Evolutionary conservation across 1,140 invertebrate species (phyloP).

Genomic region (Cyphomyrmex costatus): DNA sequence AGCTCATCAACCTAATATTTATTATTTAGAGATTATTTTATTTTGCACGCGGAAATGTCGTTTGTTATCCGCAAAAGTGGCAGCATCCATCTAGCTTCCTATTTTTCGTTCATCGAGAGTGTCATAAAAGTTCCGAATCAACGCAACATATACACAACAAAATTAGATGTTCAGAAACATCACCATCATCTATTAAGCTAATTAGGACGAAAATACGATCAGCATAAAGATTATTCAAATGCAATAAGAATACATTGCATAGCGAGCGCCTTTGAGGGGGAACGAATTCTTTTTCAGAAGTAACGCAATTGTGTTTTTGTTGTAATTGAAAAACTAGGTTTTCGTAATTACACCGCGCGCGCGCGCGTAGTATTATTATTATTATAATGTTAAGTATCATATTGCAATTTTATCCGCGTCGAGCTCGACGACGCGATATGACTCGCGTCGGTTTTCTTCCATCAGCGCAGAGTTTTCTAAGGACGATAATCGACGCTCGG

Average conservation of each 20-base stretch:
- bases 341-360: not conserved
- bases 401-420: conserved; percentile 60
- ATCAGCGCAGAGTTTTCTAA: conserved; percentile 38
- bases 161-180: conserved; percentile 30
- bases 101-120: conserved; percentile 22
- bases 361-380: conserved; percentile 42
- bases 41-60: not conserved
- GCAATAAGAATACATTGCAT: conserved; percentile 2
- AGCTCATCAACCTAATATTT: not conserved
- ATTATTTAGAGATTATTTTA: conserved; percentile 17
- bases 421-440: conserved; percentile 5
- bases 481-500: conserved; percentile 1
- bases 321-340: conserved; percentile 27
- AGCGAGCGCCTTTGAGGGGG: conserved; percentile 26
- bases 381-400: conserved; percentile 45
- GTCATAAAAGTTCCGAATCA: conserved; percentile 9
- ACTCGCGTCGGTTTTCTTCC: conserved; percentile 41
- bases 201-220: not conserved
- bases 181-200: not conserved
- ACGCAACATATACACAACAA: conserved; percentile 26
- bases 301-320: conserved; percentile 44
- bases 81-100: not conserved
- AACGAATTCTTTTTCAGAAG: conserved; percentile 7
- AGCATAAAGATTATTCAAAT: not conserved
- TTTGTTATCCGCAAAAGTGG: not conserved